A percentile compares a stretch with the other conserved stretches of the same genome.
Conservation (phyloP, 2,113 vertebrate species). For the Peromyscus californicus region DNA sequence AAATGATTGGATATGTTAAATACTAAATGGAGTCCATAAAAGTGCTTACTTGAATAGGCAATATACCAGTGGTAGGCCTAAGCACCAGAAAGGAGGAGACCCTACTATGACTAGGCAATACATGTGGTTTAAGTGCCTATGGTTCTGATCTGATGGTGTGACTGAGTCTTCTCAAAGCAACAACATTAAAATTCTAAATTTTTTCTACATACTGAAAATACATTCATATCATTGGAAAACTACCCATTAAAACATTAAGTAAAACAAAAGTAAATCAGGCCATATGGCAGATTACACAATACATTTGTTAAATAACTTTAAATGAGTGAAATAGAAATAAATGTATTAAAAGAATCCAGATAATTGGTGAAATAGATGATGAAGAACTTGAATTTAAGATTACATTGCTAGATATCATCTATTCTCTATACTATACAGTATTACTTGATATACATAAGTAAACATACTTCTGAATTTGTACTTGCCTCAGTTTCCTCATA, state of each 20-base stretch:
- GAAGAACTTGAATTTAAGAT: background rate
- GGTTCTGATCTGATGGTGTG: background rate
- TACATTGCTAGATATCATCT: background rate
- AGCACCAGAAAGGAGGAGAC: background rate
- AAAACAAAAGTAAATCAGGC: background rate
- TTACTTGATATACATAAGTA: background rate
- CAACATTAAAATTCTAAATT: background rate
- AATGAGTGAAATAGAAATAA: background rate
- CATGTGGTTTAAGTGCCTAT: background rate
- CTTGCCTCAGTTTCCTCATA: background rate
- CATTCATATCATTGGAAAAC: background rate
- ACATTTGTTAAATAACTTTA: background rate
- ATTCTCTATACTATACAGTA: background rate
- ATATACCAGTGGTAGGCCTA: background rate
- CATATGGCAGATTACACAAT: background rate
- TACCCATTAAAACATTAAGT: background rate
- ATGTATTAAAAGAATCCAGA: background rate
- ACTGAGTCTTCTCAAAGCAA: background rate
- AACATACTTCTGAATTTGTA: background rate
- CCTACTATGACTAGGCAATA: background rate
- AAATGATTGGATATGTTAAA: background rate
- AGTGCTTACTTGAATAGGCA: background rate
- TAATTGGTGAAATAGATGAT: background rate
- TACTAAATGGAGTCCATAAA: rapidly evolving
- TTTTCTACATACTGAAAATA: background rate